phyloP scores from a whole-genome alignment of 2,797 vertebrate species.

The Falco naumanni region DNA sequence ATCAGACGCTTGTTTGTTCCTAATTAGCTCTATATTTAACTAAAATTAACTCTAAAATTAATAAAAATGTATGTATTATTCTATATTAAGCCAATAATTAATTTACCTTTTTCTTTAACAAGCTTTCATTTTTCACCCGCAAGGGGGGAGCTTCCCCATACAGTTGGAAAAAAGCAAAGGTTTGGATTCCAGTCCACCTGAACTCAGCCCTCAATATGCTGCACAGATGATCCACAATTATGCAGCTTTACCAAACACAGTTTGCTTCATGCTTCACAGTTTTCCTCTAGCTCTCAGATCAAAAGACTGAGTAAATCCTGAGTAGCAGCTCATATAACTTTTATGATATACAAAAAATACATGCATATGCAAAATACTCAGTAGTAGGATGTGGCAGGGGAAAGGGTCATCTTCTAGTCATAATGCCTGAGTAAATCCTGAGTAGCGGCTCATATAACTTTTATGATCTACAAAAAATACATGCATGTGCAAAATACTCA shows the following conservation, averaged over 20 bases:
- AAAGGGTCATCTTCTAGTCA: background rate
- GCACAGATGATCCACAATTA: background rate
- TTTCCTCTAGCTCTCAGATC: background rate
- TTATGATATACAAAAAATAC: background rate
- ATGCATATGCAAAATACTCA: background rate
- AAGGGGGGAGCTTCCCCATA: background rate
- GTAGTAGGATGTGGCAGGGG: background rate
- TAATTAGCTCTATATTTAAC: background rate
- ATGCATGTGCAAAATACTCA: background rate
- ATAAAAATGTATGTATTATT: background rate
- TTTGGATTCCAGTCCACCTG: background rate
- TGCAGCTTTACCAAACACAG: background rate
- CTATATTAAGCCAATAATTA: background rate
- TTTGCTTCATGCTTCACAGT: background rate
- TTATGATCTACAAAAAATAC: background rate
- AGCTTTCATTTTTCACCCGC: background rate
- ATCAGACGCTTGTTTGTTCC: background rate
- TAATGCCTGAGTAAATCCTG: background rate
- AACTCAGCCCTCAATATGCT: background rate
- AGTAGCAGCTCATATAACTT: background rate
- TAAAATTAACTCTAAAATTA: background rate
- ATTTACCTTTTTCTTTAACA: background rate
- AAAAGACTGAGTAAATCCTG: background rate
- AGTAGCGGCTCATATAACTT: background rate
- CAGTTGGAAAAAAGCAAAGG: background rate